A percentile compares a stretch with the other conserved stretches of the same genome.
These are phyloP conservation scores for Rhodophaea formosa DNA, from an alignment of 2,888 invertebrate genomes.

Conservation along the genomic window DNA sequence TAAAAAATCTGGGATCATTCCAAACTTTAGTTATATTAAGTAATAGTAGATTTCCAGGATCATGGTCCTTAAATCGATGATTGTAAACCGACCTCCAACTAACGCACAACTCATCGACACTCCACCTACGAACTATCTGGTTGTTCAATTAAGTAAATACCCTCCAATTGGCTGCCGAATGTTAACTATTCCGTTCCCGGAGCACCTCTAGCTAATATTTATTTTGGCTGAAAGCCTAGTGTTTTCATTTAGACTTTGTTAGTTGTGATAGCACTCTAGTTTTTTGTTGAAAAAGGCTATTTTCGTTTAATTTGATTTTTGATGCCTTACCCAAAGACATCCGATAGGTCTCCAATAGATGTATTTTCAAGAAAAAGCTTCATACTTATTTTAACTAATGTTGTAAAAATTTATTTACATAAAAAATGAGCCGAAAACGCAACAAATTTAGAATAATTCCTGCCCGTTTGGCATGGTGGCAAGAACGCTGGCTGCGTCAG, in stretches of 20 bases:
- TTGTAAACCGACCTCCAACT: constrained; percentile 5
- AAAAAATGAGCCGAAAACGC: too few relatives aligned
- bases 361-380: too few relatives aligned
- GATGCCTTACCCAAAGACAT: too few relatives aligned
- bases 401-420: too few relatives aligned
- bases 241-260: neutral
- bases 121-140: constrained; percentile 8
- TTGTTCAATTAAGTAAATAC: constrained; percentile 15
- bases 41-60: too few relatives aligned
- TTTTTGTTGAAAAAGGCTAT: neutral
- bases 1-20: too few relatives aligned
- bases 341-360: too few relatives aligned
- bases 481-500: too few relatives aligned
- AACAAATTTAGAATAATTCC: too few relatives aligned
- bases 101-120: neutral
- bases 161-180: constrained; percentile 5
- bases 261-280: neutral
- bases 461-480: too few relatives aligned
- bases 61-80: neutral
- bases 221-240: constrained; percentile 9
- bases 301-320: neutral
- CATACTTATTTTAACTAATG: too few relatives aligned
- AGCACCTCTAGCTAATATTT: constrained; percentile 2
- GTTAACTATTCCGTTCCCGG: neutral
- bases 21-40: too few relatives aligned